phyloP scores from a whole-genome alignment of 2,797 vertebrate species.

The Coregonus sp. region DNA sequence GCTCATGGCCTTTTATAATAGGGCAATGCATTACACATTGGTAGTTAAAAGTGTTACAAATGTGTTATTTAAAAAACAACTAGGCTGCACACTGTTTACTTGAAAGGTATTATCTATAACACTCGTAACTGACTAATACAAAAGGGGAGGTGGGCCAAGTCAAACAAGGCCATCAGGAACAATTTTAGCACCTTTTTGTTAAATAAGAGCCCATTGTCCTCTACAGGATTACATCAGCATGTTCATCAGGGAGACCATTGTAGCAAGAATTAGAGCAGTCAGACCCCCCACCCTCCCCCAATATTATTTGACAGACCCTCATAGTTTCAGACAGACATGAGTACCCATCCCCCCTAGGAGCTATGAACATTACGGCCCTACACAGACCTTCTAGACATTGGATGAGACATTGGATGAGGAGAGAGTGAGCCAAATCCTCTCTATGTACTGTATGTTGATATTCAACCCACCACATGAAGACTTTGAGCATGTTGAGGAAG shows the following conservation, averaged over 20 bases:
- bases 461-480: constrained; percentile 63
- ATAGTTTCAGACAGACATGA: neutral
- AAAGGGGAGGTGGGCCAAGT: constrained; percentile 12
- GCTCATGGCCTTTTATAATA: neutral
- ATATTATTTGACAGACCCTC: constrained; percentile 8
- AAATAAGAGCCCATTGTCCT: constrained; percentile 54
- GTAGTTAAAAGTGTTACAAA: neutral
- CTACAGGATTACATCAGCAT: constrained; percentile 46
- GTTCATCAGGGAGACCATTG: constrained; percentile 41
- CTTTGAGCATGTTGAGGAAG: constrained; percentile 60
- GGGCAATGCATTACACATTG: neutral
- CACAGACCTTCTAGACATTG: neutral
- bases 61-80: neutral
- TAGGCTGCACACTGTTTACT: neutral
- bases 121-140: neutral
- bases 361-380: neutral
- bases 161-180: constrained; percentile 45
- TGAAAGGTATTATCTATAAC: neutral
- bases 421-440: constrained; percentile 36
- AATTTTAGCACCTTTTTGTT: constrained; percentile 54
- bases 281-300: constrained; percentile 19
- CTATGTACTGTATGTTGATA: constrained; percentile 24
- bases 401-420: constrained; percentile 32
- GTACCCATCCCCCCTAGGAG: neutral
- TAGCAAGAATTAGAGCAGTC: constrained; percentile 36